phyloP scores from a whole-genome alignment of 2,113 vertebrate genomes.

The Equus przewalskii region DNA sequence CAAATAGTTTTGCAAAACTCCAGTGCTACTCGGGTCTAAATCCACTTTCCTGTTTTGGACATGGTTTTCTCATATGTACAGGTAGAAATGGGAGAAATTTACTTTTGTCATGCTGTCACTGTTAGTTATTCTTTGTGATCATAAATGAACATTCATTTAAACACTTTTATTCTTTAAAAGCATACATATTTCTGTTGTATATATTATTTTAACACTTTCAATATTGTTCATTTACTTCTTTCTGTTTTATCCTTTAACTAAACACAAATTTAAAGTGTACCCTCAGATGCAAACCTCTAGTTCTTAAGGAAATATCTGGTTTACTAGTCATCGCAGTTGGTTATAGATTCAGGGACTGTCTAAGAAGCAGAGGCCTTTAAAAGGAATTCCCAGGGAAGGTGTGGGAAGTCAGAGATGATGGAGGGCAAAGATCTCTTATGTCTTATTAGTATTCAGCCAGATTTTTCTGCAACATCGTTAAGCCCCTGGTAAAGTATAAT shows the following conservation, averaged over 20 bases:
- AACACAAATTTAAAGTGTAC: slow-evolving; percentile 57
- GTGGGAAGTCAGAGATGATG: neutral
- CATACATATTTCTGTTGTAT: neutral
- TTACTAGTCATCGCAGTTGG: neutral
- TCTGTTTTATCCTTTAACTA: slow-evolving; percentile 30
- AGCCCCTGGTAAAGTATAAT: neutral
- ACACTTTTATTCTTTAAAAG: neutral
- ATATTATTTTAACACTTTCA: neutral
- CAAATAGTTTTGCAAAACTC: slow-evolving; percentile 38
- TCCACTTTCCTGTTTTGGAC: neutral
- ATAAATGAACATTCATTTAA: neutral
- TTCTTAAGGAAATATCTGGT: neutral
- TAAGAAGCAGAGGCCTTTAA: neutral
- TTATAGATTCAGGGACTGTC: neutral
- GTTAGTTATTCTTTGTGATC: neutral
- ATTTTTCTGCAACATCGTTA: neutral
- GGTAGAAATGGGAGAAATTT: neutral
- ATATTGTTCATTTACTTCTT: neutral
- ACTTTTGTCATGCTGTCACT: neutral
- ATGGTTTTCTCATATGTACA: neutral
- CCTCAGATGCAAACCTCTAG: slow-evolving; percentile 49
- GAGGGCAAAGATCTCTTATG: neutral
- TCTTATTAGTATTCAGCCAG: slow-evolving; percentile 67
- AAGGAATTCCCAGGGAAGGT: neutral
- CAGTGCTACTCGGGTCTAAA: neutral